These are phyloP conservation scores for Ichneumon xanthorius DNA, from an alignment of 2,888 invertebrate species.

Conservation along the genomic window DNA sequence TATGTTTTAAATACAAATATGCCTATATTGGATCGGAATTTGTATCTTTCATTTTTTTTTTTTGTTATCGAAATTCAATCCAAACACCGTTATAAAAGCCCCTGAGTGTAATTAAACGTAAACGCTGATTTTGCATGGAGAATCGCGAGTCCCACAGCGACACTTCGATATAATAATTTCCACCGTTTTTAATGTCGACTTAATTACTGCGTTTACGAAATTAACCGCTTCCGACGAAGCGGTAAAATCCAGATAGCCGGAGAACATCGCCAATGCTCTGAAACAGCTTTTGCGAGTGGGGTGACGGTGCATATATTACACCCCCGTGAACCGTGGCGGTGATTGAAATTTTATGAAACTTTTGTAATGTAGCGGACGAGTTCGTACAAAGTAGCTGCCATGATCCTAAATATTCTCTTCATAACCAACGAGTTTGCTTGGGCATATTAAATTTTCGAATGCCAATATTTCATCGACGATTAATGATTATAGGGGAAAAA, in stretches of 20 bases:
- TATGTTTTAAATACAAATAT: too few relatives aligned
- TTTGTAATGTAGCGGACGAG: slow-evolving; percentile 12
- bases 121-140: not conserved
- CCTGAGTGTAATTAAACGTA: too few relatives aligned
- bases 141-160: not conserved
- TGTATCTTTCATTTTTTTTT: not conserved
- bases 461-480: not conserved
- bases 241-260: slow-evolving; percentile 62
- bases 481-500: not conserved
- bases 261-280: slow-evolving; percentile 6
- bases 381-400: slow-evolving; percentile 9
- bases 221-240: slow-evolving; percentile 68
- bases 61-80: not conserved
- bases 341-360: slow-evolving; percentile 17
- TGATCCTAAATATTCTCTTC: not conserved
- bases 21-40: too few relatives aligned
- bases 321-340: not conserved
- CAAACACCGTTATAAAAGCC: not conserved
- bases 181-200: slow-evolving; percentile 63
- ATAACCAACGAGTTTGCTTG: not conserved
- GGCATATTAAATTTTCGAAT: not conserved
- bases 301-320: slow-evolving; percentile 36
- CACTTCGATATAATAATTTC: slow-evolving; percentile 47
- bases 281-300: slow-evolving; percentile 42
- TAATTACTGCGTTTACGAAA: slow-evolving; percentile 65